Conservation (phyloP, 2,797 vertebrate species). For the Cyprinella venusta region DNA sequence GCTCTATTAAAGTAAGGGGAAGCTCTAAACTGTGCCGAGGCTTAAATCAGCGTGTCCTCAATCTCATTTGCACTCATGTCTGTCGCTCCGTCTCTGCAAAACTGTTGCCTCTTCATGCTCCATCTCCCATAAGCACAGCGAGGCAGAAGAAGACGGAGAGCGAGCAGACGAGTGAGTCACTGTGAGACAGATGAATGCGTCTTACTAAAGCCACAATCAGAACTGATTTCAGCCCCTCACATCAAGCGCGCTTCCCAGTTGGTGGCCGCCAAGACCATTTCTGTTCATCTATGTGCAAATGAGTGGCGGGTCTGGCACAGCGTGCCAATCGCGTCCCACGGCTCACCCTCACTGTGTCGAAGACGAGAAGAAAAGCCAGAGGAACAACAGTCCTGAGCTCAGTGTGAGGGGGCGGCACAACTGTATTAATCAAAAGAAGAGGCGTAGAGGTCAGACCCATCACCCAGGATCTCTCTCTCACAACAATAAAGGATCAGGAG, state of each 20-base stretch:
- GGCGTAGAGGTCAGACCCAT: slow-evolving; percentile 28
- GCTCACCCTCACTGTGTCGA: not conserved
- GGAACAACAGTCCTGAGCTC: not conserved
- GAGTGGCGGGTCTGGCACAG: slow-evolving; percentile 21
- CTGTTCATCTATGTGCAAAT: slow-evolving; percentile 60
- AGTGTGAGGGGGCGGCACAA: slow-evolving; percentile 13
- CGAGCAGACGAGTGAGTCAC: slow-evolving; percentile 23
- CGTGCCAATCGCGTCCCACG: slow-evolving; percentile 14
- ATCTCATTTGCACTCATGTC: slow-evolving; percentile 34
- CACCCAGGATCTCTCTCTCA: slow-evolving; percentile 2
- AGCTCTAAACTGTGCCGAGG: not conserved
- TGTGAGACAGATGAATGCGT: slow-evolving; percentile 19
- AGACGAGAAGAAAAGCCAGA: not conserved
- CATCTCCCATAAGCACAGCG: slow-evolving; percentile 24
- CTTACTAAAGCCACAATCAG: slow-evolving; percentile 45
- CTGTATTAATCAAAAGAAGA: slow-evolving; percentile 47
- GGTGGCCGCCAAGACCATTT: slow-evolving; percentile 38
- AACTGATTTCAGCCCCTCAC: slow-evolving; percentile 30
- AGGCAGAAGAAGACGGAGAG: slow-evolving; percentile 31
- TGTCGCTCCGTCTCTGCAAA: slow-evolving; percentile 13
- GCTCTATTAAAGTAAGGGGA: not conserved
- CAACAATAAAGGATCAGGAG: slow-evolving; percentile 18
- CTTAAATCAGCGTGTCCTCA: slow-evolving; percentile 4
- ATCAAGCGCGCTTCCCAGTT: slow-evolving; percentile 35
- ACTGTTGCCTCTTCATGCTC: slow-evolving; percentile 33